Percentiles rank a stretch among this genome's conserved stretches.
These are phyloP conservation scores for Montipora capricornis DNA, from an alignment of 64 coral and sea anemone species.

Conservation along the genomic window DNA sequence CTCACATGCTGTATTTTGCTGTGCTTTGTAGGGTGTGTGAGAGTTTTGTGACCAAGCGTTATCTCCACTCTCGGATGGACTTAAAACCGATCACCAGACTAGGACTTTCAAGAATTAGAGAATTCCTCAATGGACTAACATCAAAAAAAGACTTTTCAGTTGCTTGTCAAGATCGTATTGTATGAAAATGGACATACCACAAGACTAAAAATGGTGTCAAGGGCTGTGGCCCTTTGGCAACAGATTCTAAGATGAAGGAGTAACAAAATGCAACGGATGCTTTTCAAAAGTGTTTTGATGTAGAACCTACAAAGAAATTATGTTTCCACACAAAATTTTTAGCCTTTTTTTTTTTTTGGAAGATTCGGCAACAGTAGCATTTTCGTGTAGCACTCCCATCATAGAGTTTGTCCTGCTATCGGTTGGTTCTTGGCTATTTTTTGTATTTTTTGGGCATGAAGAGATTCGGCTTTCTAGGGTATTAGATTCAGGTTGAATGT, in stretches of 20 bases:
- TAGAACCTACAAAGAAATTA: neutral
- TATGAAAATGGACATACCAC: conserved; percentile 41
- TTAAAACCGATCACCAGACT: conserved; percentile 22
- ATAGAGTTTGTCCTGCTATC: neutral
- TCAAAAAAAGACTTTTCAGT: conserved; percentile 40
- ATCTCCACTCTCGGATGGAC: conserved; percentile 25
- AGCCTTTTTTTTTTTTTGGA: neutral
- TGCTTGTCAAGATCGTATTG: conserved; percentile 43
- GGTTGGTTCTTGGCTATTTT: neutral
- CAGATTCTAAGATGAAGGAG: conserved; percentile 17
- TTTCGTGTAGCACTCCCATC: neutral
- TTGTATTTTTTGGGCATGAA: neutral
- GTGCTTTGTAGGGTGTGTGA: conserved; percentile 42
- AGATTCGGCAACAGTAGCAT: conserved; percentile 9
- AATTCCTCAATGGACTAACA: conserved; percentile 40
- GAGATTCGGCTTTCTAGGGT: neutral
- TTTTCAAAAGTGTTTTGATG: conserved; percentile 2
- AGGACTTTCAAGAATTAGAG: conserved; percentile 35
- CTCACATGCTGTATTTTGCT: conserved; percentile 53
- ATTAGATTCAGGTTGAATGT: neutral
- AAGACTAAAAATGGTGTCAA: conserved; percentile 24
- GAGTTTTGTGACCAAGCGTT: conserved; percentile 36
- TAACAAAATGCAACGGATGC: neutral
- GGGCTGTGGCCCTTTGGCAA: neutral
- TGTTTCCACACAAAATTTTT: neutral